These are phyloP conservation scores for Steatornis caripensis DNA, from an alignment of 2,113 vertebrate genomes.

Conservation along the genomic window DNA sequence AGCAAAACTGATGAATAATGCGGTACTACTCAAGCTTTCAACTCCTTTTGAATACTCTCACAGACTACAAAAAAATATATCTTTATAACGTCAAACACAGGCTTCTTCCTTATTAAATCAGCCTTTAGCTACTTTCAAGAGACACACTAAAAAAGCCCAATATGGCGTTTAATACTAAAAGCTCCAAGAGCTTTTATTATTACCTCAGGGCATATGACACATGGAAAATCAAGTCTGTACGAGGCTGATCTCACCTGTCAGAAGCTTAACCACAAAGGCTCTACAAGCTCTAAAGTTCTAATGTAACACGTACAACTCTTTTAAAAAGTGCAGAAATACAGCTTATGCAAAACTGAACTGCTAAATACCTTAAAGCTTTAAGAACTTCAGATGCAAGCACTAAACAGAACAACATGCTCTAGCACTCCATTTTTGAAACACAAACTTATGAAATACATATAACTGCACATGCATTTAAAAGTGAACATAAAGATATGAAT, in stretches of 20 bases:
- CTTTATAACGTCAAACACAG: neutral
- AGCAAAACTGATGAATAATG: neutral
- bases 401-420: neutral
- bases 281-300: neutral
- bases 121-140: neutral
- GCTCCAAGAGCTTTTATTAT: neutral
- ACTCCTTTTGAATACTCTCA: neutral
- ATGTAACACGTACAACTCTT: neutral
- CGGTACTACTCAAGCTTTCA: neutral
- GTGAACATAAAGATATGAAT: neutral
- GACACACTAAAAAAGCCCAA: neutral
- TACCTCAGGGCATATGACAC: neutral
- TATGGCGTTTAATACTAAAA: neutral
- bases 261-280: neutral
- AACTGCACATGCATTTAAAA: neutral
- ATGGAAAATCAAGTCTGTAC: neutral
- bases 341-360: neutral
- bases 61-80: neutral
- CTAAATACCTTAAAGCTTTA: neutral
- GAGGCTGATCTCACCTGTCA: neutral
- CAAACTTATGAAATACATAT: neutral
- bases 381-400: neutral
- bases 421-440: neutral
- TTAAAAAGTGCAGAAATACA: neutral
- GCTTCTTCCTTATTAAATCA: neutral